Conservation (phyloP, 2,113 vertebrate species). For the Typhlomys cinereus region DNA sequence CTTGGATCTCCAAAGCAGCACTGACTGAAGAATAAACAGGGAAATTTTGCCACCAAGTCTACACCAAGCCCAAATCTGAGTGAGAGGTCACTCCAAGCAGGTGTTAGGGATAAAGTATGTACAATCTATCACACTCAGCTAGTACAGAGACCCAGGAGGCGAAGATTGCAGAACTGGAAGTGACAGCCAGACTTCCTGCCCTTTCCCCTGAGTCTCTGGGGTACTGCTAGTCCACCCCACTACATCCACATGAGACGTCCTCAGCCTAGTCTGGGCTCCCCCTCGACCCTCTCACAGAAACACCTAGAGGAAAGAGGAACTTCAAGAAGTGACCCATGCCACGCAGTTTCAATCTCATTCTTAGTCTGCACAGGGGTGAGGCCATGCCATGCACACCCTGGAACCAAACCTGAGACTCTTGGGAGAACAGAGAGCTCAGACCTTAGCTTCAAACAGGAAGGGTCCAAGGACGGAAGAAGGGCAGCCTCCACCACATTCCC, state of each 20-base stretch:
- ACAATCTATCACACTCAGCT: background rate
- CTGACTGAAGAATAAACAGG: background rate
- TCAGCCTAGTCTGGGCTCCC: background rate
- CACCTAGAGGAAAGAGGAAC: conserved; percentile 56
- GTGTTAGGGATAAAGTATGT: background rate
- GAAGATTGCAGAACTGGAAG: background rate
- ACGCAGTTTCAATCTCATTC: conserved; percentile 57
- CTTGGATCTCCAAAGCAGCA: background rate
- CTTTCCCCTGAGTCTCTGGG: background rate
- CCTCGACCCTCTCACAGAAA: conserved; percentile 3
- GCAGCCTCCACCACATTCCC: rapidly evolving
- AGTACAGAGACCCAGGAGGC: background rate
- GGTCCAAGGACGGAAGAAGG: no score
- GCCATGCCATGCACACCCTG: background rate
- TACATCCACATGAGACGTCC: background rate
- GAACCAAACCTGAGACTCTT: background rate
- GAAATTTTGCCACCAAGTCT: background rate
- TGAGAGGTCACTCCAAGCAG: background rate
- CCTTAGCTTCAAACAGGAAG: background rate
- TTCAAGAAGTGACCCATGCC: background rate
- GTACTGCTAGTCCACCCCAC: no score
- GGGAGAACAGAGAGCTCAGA: background rate
- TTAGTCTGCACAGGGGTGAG: background rate
- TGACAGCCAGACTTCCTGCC: rapidly evolving
- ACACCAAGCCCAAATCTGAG: background rate